phyloP scores from a whole-genome alignment of 2,797 vertebrate species.

The Tragopan temminckii region DNA sequence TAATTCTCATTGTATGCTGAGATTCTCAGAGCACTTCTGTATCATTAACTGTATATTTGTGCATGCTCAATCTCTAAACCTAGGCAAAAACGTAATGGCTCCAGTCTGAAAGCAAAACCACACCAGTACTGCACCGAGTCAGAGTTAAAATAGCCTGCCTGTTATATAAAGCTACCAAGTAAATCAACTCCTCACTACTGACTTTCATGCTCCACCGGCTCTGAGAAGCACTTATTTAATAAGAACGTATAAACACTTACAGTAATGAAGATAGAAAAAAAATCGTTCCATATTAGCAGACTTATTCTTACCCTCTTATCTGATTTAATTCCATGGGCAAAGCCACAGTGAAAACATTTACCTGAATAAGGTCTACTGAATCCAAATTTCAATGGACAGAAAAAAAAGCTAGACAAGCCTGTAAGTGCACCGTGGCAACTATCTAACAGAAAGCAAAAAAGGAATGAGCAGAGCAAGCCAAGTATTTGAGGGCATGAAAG shows the following conservation, averaged over 20 bases:
- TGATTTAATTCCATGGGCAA: neutral
- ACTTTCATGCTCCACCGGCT: constrained; percentile 58
- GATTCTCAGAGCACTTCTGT: neutral
- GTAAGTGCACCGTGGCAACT: neutral
- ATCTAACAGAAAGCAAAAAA: neutral
- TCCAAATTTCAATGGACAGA: neutral
- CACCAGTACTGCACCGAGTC: neutral
- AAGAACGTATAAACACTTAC: neutral
- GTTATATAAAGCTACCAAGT: constrained; percentile 64
- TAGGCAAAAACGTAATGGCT: neutral
- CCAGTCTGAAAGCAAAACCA: constrained; percentile 23
- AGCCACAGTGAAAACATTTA: neutral
- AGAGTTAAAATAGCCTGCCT: constrained; percentile 53
- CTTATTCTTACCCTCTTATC: neutral
- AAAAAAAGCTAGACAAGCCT: neutral
- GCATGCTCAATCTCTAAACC: neutral
- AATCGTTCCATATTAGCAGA: neutral
- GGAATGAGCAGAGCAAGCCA: neutral
- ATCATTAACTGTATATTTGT: neutral
- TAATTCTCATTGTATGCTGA: neutral
- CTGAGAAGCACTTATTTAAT: constrained; percentile 1
- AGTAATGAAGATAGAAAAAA: neutral
- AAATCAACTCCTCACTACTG: constrained; percentile 48
- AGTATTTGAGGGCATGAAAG: neutral
- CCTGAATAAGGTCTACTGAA: neutral